Evolutionary conservation across 2,797 vertebrate species (phyloP).

Genomic region (Galaxias olidus): DNA sequence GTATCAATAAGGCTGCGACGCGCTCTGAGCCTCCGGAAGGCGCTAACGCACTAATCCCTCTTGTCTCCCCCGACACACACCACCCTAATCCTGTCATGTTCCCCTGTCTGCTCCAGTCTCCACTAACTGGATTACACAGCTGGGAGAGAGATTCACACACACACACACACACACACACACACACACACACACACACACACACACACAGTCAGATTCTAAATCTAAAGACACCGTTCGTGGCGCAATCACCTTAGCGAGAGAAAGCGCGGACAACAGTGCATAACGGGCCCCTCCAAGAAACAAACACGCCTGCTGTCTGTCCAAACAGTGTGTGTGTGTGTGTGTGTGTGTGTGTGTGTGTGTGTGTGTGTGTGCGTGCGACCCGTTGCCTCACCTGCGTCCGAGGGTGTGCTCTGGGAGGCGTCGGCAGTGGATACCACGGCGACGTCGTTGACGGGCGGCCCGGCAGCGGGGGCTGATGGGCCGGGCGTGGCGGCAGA

Average conservation of each 20-base stretch:
- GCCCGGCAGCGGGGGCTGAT: constrained; percentile 55
- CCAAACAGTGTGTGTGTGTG: background rate
- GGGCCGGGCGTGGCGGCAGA: constrained; percentile 39
- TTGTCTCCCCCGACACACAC: background rate
- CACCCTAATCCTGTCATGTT: background rate
- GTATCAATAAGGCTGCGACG: background rate
- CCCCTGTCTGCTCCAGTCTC: background rate
- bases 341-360: background rate
- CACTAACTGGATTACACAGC: constrained; percentile 28
- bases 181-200: background rate
- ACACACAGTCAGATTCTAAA: background rate
- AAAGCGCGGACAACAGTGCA: too few species aligned
- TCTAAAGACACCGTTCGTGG: background rate
- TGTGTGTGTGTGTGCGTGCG: background rate
- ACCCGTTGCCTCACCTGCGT: constrained; percentile 74
- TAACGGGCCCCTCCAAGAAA: background rate
- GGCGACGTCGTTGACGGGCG: constrained; percentile 81
- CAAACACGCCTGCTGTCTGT: background rate
- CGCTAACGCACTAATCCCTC: too few species aligned
- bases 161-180: constrained; percentile 4
- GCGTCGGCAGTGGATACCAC: constrained; percentile 86
- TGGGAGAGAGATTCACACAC: background rate
- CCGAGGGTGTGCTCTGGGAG: constrained; percentile 67
- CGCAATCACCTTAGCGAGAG: background rate
- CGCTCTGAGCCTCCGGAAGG: background rate